These are phyloP conservation scores for Drosophila nigricruria DNA, from an alignment of 2,888 invertebrate genomes.

Conservation along the genomic window DNA sequence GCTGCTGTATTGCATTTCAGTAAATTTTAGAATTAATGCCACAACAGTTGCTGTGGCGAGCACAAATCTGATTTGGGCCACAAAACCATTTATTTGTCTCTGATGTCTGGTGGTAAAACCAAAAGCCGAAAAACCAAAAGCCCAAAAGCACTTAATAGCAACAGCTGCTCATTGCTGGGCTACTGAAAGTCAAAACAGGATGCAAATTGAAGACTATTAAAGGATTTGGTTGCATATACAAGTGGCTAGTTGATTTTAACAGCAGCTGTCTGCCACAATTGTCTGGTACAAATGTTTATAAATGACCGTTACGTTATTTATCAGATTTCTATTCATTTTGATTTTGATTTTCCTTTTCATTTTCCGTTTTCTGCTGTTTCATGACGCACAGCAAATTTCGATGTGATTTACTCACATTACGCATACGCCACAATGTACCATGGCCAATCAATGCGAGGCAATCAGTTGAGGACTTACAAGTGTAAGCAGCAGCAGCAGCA, in stretches of 20 bases:
- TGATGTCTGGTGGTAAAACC: constrained; percentile 13
- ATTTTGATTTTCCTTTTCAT: constrained; percentile 3
- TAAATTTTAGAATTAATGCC: constrained; percentile 11
- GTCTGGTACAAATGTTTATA: constrained; percentile 63
- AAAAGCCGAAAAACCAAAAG: constrained; percentile 24
- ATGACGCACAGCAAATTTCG: constrained; percentile 21
- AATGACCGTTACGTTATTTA: constrained; percentile 64
- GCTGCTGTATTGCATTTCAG: constrained; percentile 9
- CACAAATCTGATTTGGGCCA: constrained; percentile 62
- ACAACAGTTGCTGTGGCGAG: constrained; percentile 14
- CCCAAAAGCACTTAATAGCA: constrained; percentile 42
- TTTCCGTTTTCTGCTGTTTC: constrained; percentile 28
- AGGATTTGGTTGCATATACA: constrained; percentile 50
- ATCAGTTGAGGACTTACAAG: constrained; percentile 65
- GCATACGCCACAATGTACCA: constrained; percentile 32
- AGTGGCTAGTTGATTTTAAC: constrained; percentile 47
- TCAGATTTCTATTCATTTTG: constrained; percentile 41
- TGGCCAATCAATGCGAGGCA: constrained; percentile 67
- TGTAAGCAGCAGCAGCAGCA: constrained; percentile 50
- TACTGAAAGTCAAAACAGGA: constrained; percentile 36
- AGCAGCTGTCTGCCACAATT: constrained; percentile 43
- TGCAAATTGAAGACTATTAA: constrained; percentile 42
- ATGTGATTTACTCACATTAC: constrained; percentile 39
- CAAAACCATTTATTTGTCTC: constrained; percentile 17
- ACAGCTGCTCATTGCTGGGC: constrained; percentile 17